Evolutionary conservation across 2,888 invertebrate species (phyloP).

Genomic region (Agrochola lota): DNA sequence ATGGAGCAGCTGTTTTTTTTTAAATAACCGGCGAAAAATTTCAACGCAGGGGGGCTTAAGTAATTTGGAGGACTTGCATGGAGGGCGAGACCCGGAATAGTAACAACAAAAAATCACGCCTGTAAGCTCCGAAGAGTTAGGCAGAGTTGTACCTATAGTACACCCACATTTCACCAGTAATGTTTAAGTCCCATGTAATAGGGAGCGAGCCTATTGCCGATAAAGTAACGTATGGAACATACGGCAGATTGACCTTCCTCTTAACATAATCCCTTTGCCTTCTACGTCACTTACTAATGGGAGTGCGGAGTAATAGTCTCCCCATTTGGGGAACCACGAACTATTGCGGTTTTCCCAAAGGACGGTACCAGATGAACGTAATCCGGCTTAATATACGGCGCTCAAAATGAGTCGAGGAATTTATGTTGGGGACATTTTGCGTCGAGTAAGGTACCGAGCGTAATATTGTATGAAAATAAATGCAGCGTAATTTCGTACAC

Average conservation of each 20-base stretch:
- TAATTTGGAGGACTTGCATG: no score
- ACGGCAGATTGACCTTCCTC: not conserved
- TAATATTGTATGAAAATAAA: not conserved
- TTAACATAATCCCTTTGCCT: slow-evolving; percentile 1
- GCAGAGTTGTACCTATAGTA: no score
- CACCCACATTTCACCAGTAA: no score
- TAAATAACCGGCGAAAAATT: no score
- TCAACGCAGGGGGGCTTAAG: no score
- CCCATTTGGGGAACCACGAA: not conserved
- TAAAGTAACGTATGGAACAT: not conserved
- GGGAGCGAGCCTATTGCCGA: not conserved
- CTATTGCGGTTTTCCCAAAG: not conserved
- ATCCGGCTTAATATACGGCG: slow-evolving; percentile 11
- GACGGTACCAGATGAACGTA: not conserved
- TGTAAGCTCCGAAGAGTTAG: no score
- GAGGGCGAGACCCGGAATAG: no score
- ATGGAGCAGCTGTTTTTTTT: no score
- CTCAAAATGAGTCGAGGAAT: not conserved
- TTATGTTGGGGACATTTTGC: not conserved
- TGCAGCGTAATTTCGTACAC: not conserved
- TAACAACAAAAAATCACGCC: no score
- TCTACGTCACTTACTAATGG: not conserved
- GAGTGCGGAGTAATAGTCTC: not conserved
- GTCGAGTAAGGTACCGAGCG: not conserved
- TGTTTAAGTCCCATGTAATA: no score